A percentile compares a stretch with the other conserved stretches of the same genome.
Evolutionary conservation across 23 tunicate genomes (phyloP).

Genomic region (Phallusia fumigata): DNA sequence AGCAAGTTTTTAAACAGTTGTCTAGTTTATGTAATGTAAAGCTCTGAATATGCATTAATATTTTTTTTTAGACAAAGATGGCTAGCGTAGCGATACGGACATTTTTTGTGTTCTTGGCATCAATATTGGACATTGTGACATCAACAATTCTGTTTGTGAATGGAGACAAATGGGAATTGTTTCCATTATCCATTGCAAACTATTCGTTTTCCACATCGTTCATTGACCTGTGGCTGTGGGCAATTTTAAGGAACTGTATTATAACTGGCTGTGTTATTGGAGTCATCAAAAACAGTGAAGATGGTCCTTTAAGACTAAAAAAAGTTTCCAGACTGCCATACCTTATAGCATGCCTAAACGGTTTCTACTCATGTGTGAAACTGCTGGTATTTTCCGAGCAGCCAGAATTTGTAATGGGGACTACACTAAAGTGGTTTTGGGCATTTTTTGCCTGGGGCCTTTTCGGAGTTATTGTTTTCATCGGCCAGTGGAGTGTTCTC

Average conservation of each 20-base stretch:
- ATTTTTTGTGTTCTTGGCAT: background rate
- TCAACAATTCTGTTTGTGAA: slow-evolving; percentile 32
- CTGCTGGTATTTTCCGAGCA: slow-evolving; percentile 54
- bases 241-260: slow-evolving; percentile 25
- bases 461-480: slow-evolving; percentile 21
- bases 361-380: slow-evolving; percentile 41
- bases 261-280: slow-evolving; percentile 54
- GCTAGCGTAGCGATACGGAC: background rate
- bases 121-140: slow-evolving; percentile 16
- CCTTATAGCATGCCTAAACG: slow-evolving; percentile 18
- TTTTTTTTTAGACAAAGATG: no score
- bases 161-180: slow-evolving; percentile 43
- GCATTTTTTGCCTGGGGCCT: slow-evolving; percentile 47
- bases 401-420: slow-evolving; percentile 20
- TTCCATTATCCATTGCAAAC: slow-evolving; percentile 20
- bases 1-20: no score
- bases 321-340: background rate
- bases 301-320: slow-evolving; percentile 30
- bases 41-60: no score
- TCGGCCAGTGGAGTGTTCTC: slow-evolving; percentile 1
- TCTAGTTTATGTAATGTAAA: no score
- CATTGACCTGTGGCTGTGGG: slow-evolving; percentile 42
- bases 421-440: slow-evolving; percentile 51
- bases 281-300: slow-evolving; percentile 23
- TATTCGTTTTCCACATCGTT: slow-evolving; percentile 40